Base-by-base conservation (phyloP, 2,797 vertebrate species). In the Falco berigora region DNA sequence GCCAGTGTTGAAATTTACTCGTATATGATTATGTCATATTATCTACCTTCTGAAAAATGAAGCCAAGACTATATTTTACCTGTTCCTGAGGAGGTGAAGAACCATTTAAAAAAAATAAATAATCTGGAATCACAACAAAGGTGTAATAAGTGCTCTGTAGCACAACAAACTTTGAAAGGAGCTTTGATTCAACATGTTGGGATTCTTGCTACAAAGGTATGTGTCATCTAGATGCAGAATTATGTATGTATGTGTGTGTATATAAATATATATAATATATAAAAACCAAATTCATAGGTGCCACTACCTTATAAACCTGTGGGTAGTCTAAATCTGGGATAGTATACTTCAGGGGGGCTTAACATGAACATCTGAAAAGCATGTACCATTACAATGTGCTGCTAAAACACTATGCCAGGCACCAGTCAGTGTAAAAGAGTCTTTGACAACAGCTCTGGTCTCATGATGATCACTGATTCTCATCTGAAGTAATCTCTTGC, bases 361-460 rank as follows among this genome's bases (percentile, higher is more conserved):
- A 59, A 40, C 4, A 1, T 46, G n/a, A 64, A 30, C 32, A n/a
- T 66, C 38, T 79, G 40, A 47, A 71, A 69, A 83, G 22, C 2
- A 0, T 16, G 8, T 7, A 23, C 15, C 3, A 4, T 56, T 64
- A 34, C 40, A 63, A 21, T 0, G 2, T 25, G 22, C 18, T 68
- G 44, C 55, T 85, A 53, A 63, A 76, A 28, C 27, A n/a, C 16
- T 42, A 14, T 4, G 6, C 7, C 64, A 64, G 32, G 67, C 15
- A 78, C 18, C 34, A 55, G 18, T 8, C 34, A 55, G 12, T 25
- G 50, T 32, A 40, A 21, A 38, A 55, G 28, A 63, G 23, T 38
- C 14, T 59, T 53, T 55, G 8, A 7, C 17, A 74, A 13, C 20
- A 50, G 21, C 62, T 85, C 13, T 34, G 10, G 20, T 68, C 36